These are phyloP conservation scores for Lophotis ruficrista DNA, from an alignment of 2,113 vertebrate species.

Conservation along the genomic window DNA sequence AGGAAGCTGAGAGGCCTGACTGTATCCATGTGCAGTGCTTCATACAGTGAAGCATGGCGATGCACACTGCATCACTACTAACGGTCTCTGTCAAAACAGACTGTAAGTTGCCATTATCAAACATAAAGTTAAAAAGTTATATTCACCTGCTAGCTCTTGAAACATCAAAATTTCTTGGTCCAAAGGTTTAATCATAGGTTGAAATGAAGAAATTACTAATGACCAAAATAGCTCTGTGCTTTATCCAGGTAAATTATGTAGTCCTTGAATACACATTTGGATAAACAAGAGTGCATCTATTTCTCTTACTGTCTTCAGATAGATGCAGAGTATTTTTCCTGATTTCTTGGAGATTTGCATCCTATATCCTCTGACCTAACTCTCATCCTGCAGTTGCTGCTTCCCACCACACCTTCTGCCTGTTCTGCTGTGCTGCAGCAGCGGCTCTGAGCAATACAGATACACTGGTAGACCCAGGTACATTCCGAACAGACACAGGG, in stretches of 20 bases:
- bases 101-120: not conserved
- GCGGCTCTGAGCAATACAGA: not conserved
- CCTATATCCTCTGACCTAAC: not conserved
- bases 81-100: not conserved
- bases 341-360: not conserved
- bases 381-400: not conserved
- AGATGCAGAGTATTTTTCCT: not conserved
- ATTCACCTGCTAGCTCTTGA: not conserved
- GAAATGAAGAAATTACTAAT: not conserved
- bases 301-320: not conserved
- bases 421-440: not conserved
- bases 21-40: not conserved
- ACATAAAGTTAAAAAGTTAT: not conserved
- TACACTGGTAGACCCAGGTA: not conserved
- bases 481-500: not conserved
- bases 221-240: not conserved
- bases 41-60: no score
- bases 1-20: not conserved
- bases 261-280: not conserved
- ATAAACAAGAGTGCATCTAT: not conserved
- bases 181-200: not conserved
- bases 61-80: not conserved
- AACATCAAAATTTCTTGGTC: not conserved
- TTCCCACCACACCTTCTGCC: not conserved
- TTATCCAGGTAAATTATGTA: not conserved